These are phyloP conservation scores for Macrotis lagotis DNA, from an alignment of 2,113 vertebrate genomes.

Conservation along the genomic window DNA sequence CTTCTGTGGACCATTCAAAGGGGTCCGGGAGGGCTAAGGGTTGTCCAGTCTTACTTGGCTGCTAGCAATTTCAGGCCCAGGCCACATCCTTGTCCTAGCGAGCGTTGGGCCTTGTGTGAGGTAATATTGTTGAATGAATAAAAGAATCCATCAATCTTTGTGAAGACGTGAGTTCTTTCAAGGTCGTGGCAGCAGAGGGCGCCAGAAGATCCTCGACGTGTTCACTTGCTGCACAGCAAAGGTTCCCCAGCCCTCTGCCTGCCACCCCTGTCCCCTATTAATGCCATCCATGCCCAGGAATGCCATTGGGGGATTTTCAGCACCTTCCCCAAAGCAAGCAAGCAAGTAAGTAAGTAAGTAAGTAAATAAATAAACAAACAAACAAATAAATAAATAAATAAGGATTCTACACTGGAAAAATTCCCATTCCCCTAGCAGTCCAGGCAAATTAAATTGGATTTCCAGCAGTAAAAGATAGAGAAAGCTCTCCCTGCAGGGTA, in stretches of 20 bases:
- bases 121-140: not conserved
- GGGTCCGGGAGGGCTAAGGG: not conserved
- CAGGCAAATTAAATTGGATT: conserved; percentile 53
- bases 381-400: conserved; percentile 47
- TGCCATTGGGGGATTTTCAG: conserved; percentile 52
- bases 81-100: not conserved
- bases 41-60: not conserved
- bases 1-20: not conserved
- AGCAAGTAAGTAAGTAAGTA: too few relatives aligned
- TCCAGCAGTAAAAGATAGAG: conserved; percentile 29
- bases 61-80: not conserved
- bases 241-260: not conserved
- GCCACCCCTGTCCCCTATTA: conserved; percentile 56
- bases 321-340: not conserved
- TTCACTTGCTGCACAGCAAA: conserved; percentile 25
- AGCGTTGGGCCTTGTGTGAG: not conserved
- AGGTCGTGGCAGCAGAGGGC: conserved; percentile 79
- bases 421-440: conserved; percentile 26
- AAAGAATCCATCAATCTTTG: not conserved
- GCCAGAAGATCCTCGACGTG: conserved; percentile 78
- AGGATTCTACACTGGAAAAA: conserved; percentile 53
- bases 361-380: too few relatives aligned
- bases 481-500: conserved; percentile 42
- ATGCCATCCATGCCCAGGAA: conserved; percentile 58
- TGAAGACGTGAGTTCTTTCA: not conserved